A percentile compares a stretch with the other conserved stretches of the same genome.
Conservation (phyloP, 2,113 vertebrate genomes). For the Macaca mulatta region DNA sequence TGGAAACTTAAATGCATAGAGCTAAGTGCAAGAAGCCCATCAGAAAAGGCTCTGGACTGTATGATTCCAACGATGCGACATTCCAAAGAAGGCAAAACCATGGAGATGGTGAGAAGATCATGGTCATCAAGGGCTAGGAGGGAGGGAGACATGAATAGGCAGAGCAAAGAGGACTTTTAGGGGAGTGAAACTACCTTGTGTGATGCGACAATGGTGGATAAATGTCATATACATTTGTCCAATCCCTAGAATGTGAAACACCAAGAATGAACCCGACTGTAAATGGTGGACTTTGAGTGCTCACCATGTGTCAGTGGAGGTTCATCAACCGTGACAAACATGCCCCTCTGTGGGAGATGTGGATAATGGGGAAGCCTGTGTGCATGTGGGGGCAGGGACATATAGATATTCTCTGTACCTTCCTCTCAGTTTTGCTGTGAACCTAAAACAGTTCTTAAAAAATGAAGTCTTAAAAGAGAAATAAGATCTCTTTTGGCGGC, state of each 20-base stretch:
- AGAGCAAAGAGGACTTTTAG: background rate
- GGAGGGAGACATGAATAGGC: background rate
- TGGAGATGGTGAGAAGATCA: background rate
- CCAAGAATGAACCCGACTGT: background rate
- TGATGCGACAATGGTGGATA: background rate
- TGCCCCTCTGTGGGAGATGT: too few species aligned
- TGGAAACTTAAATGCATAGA: too few species aligned
- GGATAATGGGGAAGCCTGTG: background rate
- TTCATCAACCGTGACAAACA: background rate
- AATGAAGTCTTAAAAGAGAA: background rate
- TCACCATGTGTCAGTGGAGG: too few species aligned
- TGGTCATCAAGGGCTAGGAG: accelerated
- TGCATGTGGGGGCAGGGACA: accelerated
- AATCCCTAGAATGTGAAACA: background rate
- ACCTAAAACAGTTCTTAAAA: background rate
- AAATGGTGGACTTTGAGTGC: too few species aligned
- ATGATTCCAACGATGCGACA: background rate
- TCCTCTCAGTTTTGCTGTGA: background rate
- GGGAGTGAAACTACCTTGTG: background rate
- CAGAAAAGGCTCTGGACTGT: background rate
- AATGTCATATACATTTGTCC: background rate
- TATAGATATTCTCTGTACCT: background rate
- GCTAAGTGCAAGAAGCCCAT: background rate
- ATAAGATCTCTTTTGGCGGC: background rate
- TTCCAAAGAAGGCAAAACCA: background rate